A percentile compares a stretch with the other conserved stretches of the same genome.
phyloP scores from a whole-genome alignment of 2,797 vertebrate genomes.

The Garrulus glandarius region DNA sequence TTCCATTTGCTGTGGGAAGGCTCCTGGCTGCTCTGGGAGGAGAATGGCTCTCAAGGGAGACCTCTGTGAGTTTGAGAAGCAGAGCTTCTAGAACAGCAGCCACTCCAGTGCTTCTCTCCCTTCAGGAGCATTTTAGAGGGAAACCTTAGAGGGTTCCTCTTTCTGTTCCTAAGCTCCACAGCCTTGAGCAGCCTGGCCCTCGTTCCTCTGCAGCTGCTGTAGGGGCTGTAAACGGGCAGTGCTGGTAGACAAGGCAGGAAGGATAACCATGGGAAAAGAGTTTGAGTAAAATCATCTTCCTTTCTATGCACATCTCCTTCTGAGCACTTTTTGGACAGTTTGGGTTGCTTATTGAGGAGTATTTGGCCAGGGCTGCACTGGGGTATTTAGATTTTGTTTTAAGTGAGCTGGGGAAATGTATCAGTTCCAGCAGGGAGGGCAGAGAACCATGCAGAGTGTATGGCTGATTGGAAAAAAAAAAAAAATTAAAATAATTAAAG shows the following conservation, averaged over 20 bases:
- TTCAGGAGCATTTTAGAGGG: background rate
- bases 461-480: background rate
- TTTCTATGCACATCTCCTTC: background rate
- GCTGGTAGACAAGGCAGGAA: background rate
- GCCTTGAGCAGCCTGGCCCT: background rate
- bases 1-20: background rate
- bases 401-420: background rate
- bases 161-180: background rate
- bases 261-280: background rate
- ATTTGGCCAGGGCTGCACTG: background rate
- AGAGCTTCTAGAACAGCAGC: background rate
- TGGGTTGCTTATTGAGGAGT: background rate
- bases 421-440: background rate
- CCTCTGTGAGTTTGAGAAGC: background rate
- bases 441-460: background rate
- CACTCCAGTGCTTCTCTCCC: background rate
- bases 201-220: background rate
- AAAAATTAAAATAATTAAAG: constrained; percentile 29
- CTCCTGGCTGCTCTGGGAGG: background rate
- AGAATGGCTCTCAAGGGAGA: background rate
- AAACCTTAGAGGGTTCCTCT: background rate
- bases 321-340: background rate
- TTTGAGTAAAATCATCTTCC: background rate
- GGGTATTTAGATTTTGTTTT: background rate
- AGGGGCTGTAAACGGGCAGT: background rate